These are phyloP conservation scores for Channa maculata DNA, from an alignment of 2,113 vertebrate genomes.

Conservation along the genomic window DNA sequence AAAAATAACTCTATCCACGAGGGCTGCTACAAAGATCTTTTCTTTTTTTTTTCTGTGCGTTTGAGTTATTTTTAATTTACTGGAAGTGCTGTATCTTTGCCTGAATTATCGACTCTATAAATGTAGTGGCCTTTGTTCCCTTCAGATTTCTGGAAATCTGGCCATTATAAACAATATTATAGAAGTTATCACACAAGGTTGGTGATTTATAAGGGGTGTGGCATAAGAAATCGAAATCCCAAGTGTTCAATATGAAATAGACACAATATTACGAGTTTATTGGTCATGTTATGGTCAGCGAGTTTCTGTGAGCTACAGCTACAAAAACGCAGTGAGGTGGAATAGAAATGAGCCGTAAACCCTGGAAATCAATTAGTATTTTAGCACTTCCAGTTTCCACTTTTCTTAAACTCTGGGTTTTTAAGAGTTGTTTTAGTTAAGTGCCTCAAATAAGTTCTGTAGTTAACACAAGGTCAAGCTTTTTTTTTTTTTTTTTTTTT, in stretches of 20 bases:
- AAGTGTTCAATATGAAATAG: conserved; percentile 10
- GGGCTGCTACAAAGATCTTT: conserved; percentile 6
- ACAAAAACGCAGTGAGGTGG: too few relatives aligned
- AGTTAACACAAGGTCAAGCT: too few relatives aligned
- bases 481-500: too few relatives aligned
- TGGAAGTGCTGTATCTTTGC: conserved; percentile 8
- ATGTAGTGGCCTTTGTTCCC: conserved; percentile 62
- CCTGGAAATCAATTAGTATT: too few relatives aligned
- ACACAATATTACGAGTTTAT: conserved; percentile 23
- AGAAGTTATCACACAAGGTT: not conserved
- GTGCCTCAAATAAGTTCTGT: too few relatives aligned
- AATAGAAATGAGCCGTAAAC: too few relatives aligned
- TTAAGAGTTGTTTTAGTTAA: too few relatives aligned
- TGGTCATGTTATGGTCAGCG: too few relatives aligned
- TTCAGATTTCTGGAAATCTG: conserved; percentile 25
- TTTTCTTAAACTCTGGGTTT: too few relatives aligned
- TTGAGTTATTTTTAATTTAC: conserved; percentile 32
- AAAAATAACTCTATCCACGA: conserved; percentile 1
- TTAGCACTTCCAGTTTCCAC: too few relatives aligned
- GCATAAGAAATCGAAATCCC: not conserved
- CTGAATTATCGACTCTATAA: conserved; percentile 33
- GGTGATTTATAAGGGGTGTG: conserved; percentile 1
- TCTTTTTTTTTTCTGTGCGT: conserved; percentile 2
- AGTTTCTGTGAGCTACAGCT: too few relatives aligned
- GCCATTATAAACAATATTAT: conserved; percentile 14